Conservation (phyloP, 2,888 invertebrate species). For the Rhagium mordax region DNA sequence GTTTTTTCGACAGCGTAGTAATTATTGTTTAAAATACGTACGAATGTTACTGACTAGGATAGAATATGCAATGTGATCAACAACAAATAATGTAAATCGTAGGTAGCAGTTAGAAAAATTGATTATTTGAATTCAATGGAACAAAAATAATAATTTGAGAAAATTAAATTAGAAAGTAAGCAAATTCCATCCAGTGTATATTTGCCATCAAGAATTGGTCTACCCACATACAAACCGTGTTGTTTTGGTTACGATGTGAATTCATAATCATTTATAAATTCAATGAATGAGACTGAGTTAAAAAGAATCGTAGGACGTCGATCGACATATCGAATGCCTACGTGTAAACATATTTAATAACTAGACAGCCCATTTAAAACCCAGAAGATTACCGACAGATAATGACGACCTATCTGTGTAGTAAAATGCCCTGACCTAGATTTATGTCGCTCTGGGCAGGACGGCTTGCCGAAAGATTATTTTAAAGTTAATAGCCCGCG, state of each 20-base stretch:
- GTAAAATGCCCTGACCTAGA: slow-evolving; percentile 60
- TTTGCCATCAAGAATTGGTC: background rate
- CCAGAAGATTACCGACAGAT: slow-evolving; percentile 18
- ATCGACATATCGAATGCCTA: slow-evolving; percentile 11
- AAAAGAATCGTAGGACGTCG: slow-evolving; percentile 3
- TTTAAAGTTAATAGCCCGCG: slow-evolving; percentile 30
- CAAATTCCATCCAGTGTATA: no score
- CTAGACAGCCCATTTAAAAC: slow-evolving; percentile 25
- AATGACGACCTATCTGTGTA: slow-evolving; percentile 43
- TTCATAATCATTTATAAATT: background rate
- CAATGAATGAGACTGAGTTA: slow-evolving; percentile 2
- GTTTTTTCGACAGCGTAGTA: no score
- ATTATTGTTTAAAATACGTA: no score
- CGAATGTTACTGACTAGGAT: no score
- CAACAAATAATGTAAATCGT: no score
- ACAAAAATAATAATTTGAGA: no score
- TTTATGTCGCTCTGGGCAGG: slow-evolving; percentile 51
- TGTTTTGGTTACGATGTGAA: background rate
- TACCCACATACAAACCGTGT: background rate
- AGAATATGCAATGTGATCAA: no score
- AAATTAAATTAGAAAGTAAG: no score
- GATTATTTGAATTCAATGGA: no score
- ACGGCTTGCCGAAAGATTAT: slow-evolving; percentile 33
- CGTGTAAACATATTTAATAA: slow-evolving; percentile 26
- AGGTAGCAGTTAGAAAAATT: no score